Evolutionary conservation across 2,113 vertebrate species (phyloP).

Genomic region (Choloepus hoffmanni): DNA sequence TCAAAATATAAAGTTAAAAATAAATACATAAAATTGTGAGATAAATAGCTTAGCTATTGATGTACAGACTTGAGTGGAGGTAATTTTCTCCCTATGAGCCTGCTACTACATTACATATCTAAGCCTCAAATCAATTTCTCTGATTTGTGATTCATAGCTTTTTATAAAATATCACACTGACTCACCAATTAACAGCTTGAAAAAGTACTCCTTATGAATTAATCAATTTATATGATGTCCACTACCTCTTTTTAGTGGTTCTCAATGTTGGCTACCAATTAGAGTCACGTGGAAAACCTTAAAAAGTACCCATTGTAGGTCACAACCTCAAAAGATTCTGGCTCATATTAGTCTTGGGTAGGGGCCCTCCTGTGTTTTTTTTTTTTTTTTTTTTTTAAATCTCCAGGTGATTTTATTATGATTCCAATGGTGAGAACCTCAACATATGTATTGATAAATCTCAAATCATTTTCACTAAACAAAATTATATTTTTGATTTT

Average conservation of each 20-base stretch:
- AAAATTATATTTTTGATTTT: neutral
- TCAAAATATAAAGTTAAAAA: neutral
- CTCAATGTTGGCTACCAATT: neutral
- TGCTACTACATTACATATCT: neutral
- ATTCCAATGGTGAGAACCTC: neutral
- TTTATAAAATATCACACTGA: neutral
- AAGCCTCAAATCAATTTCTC: neutral
- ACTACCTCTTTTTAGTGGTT: neutral
- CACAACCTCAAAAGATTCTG: neutral
- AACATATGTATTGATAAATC: neutral
- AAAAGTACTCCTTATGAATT: neutral
- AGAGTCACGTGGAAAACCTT: neutral
- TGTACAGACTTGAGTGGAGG: neutral
- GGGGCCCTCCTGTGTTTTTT: neutral
- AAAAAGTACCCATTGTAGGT: neutral
- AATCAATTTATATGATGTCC: neutral
- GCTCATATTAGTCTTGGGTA: neutral
- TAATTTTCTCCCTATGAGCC: neutral
- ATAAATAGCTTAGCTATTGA: neutral
- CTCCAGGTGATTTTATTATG: neutral
- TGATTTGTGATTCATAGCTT: neutral
- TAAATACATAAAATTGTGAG: neutral
- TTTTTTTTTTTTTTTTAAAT: neutral
- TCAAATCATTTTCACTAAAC: neutral
- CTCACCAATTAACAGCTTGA: neutral